These are phyloP conservation scores for Phrynocephalus versicolor DNA, from an alignment of 2,113 vertebrate species.

Conservation along the genomic window DNA sequence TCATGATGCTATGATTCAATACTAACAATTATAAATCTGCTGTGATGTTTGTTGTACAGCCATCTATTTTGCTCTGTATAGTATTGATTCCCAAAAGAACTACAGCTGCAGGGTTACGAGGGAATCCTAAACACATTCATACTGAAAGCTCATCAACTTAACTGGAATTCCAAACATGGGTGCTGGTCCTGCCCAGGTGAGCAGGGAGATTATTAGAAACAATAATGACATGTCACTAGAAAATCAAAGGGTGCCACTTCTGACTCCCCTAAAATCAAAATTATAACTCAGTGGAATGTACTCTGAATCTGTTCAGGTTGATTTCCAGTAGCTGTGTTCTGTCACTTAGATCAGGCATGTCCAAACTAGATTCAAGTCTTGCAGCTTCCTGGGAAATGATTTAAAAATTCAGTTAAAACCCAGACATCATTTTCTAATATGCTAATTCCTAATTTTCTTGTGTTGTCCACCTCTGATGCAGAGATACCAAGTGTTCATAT, in stretches of 20 bases:
- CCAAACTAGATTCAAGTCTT: background rate
- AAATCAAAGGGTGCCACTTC: background rate
- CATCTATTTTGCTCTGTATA: background rate
- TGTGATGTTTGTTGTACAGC: background rate
- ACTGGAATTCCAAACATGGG: background rate
- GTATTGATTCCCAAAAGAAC: background rate
- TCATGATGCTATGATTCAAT: too few relatives aligned
- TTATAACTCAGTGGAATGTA: background rate
- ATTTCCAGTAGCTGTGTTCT: background rate
- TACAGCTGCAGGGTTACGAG: background rate
- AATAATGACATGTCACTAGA: background rate
- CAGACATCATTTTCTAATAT: background rate
- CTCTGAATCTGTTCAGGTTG: background rate
- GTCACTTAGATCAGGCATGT: too few relatives aligned
- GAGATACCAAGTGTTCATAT: background rate
- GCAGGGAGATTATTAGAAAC: background rate
- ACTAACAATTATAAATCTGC: background rate
- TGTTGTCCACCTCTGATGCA: background rate
- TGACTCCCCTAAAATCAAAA: background rate
- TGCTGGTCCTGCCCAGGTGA: background rate
- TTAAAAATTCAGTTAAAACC: background rate
- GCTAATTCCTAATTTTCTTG: background rate
- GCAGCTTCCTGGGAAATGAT: background rate
- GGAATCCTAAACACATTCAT: background rate
- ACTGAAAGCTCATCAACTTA: background rate